Conservation (phyloP, 2,888 invertebrate genomes). For the Synanthedon tipuliformis region DNA sequence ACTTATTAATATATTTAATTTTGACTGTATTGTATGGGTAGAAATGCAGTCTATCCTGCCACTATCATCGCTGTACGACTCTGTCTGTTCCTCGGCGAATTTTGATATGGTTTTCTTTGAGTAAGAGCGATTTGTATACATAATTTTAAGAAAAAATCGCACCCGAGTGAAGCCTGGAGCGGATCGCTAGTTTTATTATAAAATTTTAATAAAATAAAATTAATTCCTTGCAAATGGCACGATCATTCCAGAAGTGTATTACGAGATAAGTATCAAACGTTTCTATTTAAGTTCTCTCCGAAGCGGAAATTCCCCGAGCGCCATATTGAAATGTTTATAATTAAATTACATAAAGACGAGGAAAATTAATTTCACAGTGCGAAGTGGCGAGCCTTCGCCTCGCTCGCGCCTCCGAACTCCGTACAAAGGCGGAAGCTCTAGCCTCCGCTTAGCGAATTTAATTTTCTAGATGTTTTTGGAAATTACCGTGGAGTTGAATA, state of each 20-base stretch:
- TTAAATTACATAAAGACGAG: slow-evolving; percentile 72
- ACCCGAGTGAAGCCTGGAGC: too few relatives aligned
- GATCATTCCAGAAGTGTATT: slow-evolving; percentile 66
- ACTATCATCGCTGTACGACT: too few relatives aligned
- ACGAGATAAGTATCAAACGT: slow-evolving; percentile 70
- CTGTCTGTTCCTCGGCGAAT: not conserved
- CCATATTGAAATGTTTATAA: slow-evolving; percentile 72
- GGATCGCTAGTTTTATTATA: too few relatives aligned
- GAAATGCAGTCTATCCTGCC: too few relatives aligned
- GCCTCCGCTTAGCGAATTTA: slow-evolving; percentile 55
- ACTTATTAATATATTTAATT: too few relatives aligned
- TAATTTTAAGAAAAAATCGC: too few relatives aligned
- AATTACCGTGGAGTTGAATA: slow-evolving; percentile 65
- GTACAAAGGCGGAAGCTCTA: slow-evolving; percentile 53
- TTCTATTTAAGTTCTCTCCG: slow-evolving; percentile 67
- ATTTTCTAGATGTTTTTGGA: slow-evolving; percentile 67
- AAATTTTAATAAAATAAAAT: slow-evolving; percentile 25
- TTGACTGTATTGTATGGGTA: too few relatives aligned
- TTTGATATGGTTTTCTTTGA: not conserved
- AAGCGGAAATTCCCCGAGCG: slow-evolving; percentile 65
- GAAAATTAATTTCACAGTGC: slow-evolving; percentile 69
- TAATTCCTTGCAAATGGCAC: slow-evolving; percentile 55
- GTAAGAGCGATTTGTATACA: not conserved
- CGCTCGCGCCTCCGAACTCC: slow-evolving; percentile 10
- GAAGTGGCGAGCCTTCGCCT: slow-evolving; percentile 50